Conservation (phyloP, 1,140 invertebrate genomes). For the Drosophila ercepeae region DNA sequence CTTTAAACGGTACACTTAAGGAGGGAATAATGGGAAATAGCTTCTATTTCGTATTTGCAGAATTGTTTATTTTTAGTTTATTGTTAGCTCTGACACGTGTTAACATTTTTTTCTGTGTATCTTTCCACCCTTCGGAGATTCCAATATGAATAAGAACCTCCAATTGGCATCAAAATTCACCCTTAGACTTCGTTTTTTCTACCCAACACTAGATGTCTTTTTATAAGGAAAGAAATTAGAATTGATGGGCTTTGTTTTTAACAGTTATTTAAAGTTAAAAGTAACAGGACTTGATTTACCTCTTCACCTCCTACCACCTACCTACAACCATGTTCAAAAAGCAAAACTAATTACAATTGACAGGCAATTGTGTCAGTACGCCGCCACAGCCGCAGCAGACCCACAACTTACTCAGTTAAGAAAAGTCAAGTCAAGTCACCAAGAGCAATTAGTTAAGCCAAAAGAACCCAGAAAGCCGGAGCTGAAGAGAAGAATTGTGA, state of each 20-base stretch:
- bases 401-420: conserved; percentile 30
- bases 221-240: no score
- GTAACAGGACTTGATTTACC: conserved; percentile 44
- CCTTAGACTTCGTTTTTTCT: conserved; percentile 5
- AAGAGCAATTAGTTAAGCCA: conserved; percentile 78
- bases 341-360: conserved; percentile 83
- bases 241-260: not conserved
- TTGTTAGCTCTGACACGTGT: not conserved
- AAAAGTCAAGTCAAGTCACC: conserved; percentile 44
- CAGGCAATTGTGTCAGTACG: conserved; percentile 73
- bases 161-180: conserved; percentile 8
- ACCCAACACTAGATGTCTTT: conserved; percentile 39
- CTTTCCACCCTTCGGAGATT: not conserved
- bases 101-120: not conserved
- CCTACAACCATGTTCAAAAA: conserved; percentile 57
- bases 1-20: conserved; percentile 9
- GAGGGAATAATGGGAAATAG: conserved; percentile 10
- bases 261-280: not conserved
- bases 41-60: not conserved
- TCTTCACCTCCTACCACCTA: not conserved
- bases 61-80: conserved; percentile 21
- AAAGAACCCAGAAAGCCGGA: conserved; percentile 19
- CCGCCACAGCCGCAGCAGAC: conserved; percentile 10
- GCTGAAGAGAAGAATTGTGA: conserved; percentile 57
- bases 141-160: not conserved